Percentiles rank a stretch among this genome's conserved stretches.
These are phyloP conservation scores for Apeira syringaria DNA, from an alignment of 2,888 invertebrate genomes.

Conservation along the genomic window DNA sequence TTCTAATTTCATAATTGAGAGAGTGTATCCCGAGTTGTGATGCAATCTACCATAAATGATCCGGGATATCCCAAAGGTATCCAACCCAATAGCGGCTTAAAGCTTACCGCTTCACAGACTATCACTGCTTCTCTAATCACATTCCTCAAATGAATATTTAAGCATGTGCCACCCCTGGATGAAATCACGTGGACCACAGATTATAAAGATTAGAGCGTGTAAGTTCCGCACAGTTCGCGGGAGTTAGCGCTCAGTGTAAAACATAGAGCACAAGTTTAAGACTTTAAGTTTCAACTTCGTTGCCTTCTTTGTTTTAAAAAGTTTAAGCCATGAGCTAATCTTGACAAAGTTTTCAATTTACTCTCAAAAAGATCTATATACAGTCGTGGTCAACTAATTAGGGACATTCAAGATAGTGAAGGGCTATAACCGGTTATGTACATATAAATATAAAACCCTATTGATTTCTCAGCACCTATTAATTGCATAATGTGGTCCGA, in stretches of 20 bases:
- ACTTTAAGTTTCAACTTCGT: constrained; percentile 7
- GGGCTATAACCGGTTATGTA: too few species aligned
- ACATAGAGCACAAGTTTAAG: constrained; percentile 3
- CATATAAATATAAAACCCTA: too few species aligned
- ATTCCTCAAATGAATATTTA: constrained; percentile 76
- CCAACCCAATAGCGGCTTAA: constrained; percentile 34
- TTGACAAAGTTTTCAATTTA: background rate
- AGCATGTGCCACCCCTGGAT: constrained; percentile 34
- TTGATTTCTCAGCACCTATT: too few species aligned
- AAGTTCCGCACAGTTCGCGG: constrained; percentile 8
- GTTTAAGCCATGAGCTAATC: too few species aligned
- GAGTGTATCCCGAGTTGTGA: constrained; percentile 23
- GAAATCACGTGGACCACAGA: constrained; percentile 16
- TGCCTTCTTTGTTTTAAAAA: constrained; percentile 2
- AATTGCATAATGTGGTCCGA: too few species aligned
- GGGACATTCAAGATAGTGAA: too few species aligned
- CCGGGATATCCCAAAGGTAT: constrained; percentile 31
- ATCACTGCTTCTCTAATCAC: constrained; percentile 72
- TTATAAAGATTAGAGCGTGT: constrained; percentile 12
- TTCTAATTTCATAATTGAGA: constrained; percentile 5
- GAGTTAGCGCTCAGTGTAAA: constrained; percentile 7
- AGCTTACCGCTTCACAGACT: constrained; percentile 55
- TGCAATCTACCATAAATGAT: constrained; percentile 31
- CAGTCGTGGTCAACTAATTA: too few species aligned
- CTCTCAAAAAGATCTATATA: background rate